These are phyloP conservation scores for Eupithecia dodoneata DNA, from an alignment of 2,888 invertebrate genomes.

Conservation along the genomic window DNA sequence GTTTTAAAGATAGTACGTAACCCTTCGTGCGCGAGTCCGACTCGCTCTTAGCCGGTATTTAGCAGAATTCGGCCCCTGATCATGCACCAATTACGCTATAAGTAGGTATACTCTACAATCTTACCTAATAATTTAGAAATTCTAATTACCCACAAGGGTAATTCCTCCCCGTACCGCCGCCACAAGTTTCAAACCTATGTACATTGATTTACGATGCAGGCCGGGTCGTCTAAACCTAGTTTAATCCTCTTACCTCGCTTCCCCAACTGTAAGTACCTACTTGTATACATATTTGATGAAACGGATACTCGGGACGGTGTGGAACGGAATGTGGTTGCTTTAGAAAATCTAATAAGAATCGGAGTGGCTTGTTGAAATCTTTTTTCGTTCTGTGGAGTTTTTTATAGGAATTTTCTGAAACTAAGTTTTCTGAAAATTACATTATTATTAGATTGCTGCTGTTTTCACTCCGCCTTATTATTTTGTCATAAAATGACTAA, in stretches of 20 bases:
- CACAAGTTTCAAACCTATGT: background rate
- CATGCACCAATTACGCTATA: too few species aligned
- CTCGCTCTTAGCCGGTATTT: too few species aligned
- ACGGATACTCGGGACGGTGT: background rate
- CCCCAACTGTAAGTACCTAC: background rate
- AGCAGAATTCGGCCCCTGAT: too few species aligned
- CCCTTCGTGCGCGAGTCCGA: too few species aligned
- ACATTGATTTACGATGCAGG: slow-evolving; percentile 6
- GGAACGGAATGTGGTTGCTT: background rate
- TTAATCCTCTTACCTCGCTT: slow-evolving; percentile 6
- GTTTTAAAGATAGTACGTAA: too few species aligned
- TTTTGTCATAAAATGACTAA: too few species aligned
- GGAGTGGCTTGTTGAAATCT: background rate
- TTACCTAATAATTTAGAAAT: background rate
- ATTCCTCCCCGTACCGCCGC: background rate
- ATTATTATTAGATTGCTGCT: too few species aligned
- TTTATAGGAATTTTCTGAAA: too few species aligned
- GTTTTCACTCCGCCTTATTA: too few species aligned
- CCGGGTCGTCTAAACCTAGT: background rate
- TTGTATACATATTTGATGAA: background rate
- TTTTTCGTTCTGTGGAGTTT: background rate
- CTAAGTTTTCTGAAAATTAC: too few species aligned
- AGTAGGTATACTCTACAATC: background rate
- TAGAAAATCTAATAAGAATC: background rate
- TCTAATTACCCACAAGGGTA: background rate